Conservation (phyloP, 2,888 invertebrate species). For the Stenurella melanura region DNA sequence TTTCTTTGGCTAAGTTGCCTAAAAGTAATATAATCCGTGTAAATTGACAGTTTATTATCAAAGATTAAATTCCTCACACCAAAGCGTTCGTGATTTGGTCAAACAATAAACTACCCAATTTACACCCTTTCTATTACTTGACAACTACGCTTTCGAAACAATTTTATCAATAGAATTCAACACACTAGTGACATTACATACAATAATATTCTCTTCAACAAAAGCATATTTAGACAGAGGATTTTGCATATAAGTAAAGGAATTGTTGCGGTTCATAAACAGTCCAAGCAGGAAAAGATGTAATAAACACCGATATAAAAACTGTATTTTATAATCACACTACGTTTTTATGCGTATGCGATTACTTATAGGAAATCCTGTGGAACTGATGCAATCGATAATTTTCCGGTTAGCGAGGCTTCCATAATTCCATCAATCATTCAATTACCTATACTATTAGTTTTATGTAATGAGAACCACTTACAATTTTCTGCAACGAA, state of each 20-base stretch:
- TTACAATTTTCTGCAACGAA: conserved; percentile 4
- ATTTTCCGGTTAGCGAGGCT: conserved; percentile 34
- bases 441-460: background rate
- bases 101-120: too few relatives aligned
- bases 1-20: too few relatives aligned
- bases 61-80: too few relatives aligned
- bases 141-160: too few relatives aligned
- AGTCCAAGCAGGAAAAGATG: conserved; percentile 9
- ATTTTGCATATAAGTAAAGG: background rate
- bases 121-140: too few relatives aligned
- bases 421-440: conserved; percentile 18
- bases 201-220: too few relatives aligned
- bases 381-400: conserved; percentile 28
- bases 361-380: conserved; percentile 47
- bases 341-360: conserved; percentile 20
- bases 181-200: too few relatives aligned
- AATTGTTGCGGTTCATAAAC: conserved; percentile 2
- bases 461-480: conserved; percentile 2
- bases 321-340: conserved; percentile 3
- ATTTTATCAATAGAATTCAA: too few relatives aligned
- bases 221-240: background rate
- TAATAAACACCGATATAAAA: background rate
- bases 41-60: too few relatives aligned
- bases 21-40: too few relatives aligned
- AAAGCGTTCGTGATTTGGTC: too few relatives aligned